phyloP scores from a whole-genome alignment of 2,113 vertebrate species.

The Ondatra zibethicus region DNA sequence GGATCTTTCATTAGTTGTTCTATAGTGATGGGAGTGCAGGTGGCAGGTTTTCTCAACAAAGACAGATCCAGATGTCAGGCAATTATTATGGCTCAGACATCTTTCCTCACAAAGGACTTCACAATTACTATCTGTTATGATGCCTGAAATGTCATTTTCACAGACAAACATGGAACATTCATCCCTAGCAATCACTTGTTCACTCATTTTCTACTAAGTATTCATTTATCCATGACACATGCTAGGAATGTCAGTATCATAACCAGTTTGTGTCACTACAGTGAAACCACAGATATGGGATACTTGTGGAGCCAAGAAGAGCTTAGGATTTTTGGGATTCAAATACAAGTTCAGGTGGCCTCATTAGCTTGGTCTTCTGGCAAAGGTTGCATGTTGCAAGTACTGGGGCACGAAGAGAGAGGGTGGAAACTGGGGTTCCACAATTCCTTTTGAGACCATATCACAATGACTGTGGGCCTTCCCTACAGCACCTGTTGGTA shows the following conservation, averaged over 20 bases:
- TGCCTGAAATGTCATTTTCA: not conserved
- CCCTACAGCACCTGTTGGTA: not conserved
- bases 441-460: not conserved
- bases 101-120: not conserved
- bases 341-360: not conserved
- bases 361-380: not conserved
- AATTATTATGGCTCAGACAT: not conserved
- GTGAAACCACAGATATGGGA: not conserved
- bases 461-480: not conserved
- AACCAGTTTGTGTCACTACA: not conserved
- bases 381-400: too few species aligned
- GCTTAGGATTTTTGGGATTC: not conserved
- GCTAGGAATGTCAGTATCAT: too few species aligned
- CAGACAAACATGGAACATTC: not conserved
- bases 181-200: not conserved
- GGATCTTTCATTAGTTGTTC: too few species aligned
- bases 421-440: not conserved
- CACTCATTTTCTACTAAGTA: not conserved
- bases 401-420: not conserved
- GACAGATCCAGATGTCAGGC: not conserved
- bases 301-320: not conserved
- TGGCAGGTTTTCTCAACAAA: not conserved
- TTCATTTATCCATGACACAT: too few species aligned
- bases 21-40: too few species aligned
- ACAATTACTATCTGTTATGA: not conserved